Conservation (phyloP, 2,797 vertebrate genomes). For the Furcifer pardalis region DNA sequence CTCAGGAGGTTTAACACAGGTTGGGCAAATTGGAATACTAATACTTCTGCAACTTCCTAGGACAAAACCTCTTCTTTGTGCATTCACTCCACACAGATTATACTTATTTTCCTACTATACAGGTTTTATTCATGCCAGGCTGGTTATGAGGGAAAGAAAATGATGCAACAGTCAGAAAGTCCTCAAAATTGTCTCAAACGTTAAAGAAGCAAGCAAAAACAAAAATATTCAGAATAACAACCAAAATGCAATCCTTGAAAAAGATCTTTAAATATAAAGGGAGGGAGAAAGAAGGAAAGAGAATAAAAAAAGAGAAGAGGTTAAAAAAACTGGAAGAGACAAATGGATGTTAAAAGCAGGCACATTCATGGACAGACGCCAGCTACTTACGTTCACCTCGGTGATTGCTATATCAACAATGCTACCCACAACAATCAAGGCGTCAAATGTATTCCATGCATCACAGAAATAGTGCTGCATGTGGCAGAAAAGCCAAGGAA, state of each 20-base stretch:
- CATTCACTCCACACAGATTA: slow-evolving; percentile 56
- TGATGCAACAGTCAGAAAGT: slow-evolving; percentile 72
- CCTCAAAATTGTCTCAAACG: slow-evolving; percentile 72
- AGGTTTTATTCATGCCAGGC: slow-evolving; percentile 88
- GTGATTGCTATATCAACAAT: slow-evolving; percentile 99
- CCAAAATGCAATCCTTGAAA: slow-evolving; percentile 56
- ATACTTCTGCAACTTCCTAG: slow-evolving; percentile 55
- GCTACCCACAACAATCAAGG: slow-evolving; percentile 99
- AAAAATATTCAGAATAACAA: slow-evolving; percentile 49
- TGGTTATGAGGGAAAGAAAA: slow-evolving; percentile 76
- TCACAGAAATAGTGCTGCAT: slow-evolving; percentile 99
- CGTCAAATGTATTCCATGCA: slow-evolving; percentile 99
- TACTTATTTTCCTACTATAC: slow-evolving; percentile 85
- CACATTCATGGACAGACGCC: slow-evolving; percentile 86
- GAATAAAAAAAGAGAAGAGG: slow-evolving; percentile 56
- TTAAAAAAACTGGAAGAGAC: slow-evolving; percentile 75
- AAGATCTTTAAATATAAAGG: slow-evolving; percentile 54
- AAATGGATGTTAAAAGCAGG: slow-evolving; percentile 82
- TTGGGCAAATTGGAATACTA: slow-evolving; percentile 53
- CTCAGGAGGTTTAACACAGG: slow-evolving; percentile 60
- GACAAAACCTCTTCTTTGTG: slow-evolving; percentile 43
- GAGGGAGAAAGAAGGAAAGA: slow-evolving; percentile 45
- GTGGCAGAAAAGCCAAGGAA: slow-evolving; percentile 82
- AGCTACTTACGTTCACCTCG: slow-evolving; percentile 99
- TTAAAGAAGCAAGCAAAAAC: slow-evolving; percentile 43